Base-by-base conservation (phyloP, 2,888 invertebrate genomes). In the Tuta absoluta region DNA sequence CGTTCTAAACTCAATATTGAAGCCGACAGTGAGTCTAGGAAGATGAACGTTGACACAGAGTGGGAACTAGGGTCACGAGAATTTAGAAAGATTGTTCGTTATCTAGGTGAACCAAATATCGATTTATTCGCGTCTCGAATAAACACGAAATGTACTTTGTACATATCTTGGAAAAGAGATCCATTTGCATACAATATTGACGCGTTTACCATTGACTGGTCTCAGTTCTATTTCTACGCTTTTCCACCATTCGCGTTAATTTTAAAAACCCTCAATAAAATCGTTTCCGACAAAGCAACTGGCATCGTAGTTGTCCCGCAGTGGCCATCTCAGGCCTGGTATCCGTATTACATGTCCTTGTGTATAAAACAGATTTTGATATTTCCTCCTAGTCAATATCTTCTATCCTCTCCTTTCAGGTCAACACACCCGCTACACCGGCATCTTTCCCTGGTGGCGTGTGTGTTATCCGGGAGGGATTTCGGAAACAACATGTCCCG, bases 361-460 rank as follows among this genome's bases (percentile, higher is more conserved):
- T 57, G 57, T n/a, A 61, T 37, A 24, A 45, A 23, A n/a, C 24
- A 61, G n/a, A 19, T 23, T 45, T 19, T 61, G 8, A 53, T 62
- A 11, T 62, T 70, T 51, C 63, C 56, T 19, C 67, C 68, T 33
- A 41, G 48, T 56, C 59, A 69, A 68, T 2, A 61, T 23, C 53
- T 71, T 1, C 62, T 71, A 17, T 63, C 65, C 5, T 71, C 67
- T 59, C 2, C 24, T 67, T 69, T 69, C 67, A 71, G 70, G 23
- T n/a, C n/a, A n/a, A n/a, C n/a, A n/a, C n/a, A n/a, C n/a, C n/a
- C n/a, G n/a, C n/a, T n/a, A n/a, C n/a, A n/a, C n/a, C n/a, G n/a
- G n/a, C n/a, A n/a, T n/a, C n/a, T n/a, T n/a, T n/a, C n/a, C n/a
- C n/a, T n/a, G n/a, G n/a, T n/a, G n/a, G n/a, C n/a, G n/a, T n/a